Evolutionary conservation across 2,888 invertebrate species (phyloP).

Genomic region (Nemurella pictetii): DNA sequence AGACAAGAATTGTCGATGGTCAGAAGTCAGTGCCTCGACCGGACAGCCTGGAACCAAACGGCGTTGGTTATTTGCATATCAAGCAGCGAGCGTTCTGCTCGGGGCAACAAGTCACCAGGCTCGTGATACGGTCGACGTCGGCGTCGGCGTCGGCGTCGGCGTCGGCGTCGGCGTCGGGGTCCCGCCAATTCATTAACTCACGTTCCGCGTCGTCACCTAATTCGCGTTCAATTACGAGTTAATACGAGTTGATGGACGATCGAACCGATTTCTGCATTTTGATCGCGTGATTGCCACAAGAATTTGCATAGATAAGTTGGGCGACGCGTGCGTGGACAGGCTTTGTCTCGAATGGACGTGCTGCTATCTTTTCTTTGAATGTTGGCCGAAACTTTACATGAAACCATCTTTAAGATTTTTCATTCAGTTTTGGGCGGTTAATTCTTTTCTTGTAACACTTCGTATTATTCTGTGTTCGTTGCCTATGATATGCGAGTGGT

Average conservation of each 20-base stretch:
- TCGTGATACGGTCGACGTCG: not conserved
- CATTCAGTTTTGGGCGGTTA: too few species aligned
- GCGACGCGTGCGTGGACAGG: not conserved
- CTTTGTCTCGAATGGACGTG: too few species aligned
- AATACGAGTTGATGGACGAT: not conserved
- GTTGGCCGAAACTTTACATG: too few species aligned
- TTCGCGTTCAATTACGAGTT: not conserved
- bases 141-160: not conserved
- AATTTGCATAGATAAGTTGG: not conserved
- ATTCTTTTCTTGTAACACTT: too few species aligned
- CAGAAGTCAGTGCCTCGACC: too few species aligned
- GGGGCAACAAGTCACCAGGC: not conserved
- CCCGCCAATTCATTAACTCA: not conserved
- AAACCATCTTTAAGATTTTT: too few species aligned
- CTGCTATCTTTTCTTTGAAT: too few species aligned
- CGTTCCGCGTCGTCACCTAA: not conserved
- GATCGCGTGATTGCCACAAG: not conserved
- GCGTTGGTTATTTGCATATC: not conserved
- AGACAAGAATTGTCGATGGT: too few species aligned
- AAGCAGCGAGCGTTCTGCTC: not conserved
- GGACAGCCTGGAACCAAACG: too few species aligned
- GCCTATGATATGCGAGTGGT: too few species aligned
- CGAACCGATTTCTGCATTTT: not conserved
- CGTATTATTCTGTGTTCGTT: too few species aligned
- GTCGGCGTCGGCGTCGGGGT: not conserved